Evolutionary conservation across 2,888 invertebrate genomes (phyloP), one percentile per base, ranked within the genome.

Genomic region (Drosophila percnosoma): DNA sequence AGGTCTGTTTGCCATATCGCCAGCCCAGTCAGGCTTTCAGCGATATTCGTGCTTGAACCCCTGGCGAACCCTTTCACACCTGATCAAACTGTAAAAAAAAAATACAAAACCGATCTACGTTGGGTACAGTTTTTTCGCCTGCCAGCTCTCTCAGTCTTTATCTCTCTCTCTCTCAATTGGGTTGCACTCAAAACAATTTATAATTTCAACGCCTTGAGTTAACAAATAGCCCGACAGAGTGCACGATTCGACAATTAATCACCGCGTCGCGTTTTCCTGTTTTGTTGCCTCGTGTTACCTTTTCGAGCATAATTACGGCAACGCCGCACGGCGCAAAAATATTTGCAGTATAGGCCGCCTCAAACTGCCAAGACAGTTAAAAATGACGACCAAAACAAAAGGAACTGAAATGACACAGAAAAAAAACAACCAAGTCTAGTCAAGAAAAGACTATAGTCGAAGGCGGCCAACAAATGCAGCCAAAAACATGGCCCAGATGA

Each of bases 161-260:
- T 67, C 52, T 34, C 63, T 36, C 8, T 31, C 53, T 42, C 27
- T 48, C 29, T 73, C 64, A 48, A 45, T 70, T 78, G 83, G 77
- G 83, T 85, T 84, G 75, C 78, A 67, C 68, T 80, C 69, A 75
- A 87, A 87, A 87, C 87, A 87, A 87, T 87, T 87, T 87, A 87
- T 87, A 87, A 87, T 87, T 87, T 87, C 87, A 87, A 87, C 87
- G 87, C 87, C 87, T 87, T 86, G 70, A 87, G 87, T 87, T 87
- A 87, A 86, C 87, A 86, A 86, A 86, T 87, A 87, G 85, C 86
- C 85, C 80, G 73, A 78, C 76, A 69, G 80, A 79, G 75, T 82
- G 86, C 87, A 87, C 87, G 86, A 87, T 86, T 87, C 84, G 74
- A 83, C 87, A 87, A 87, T 87, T 87, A 87, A 87, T 86, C 86